Conservation (phyloP, 2,113 vertebrate genomes). For the Chrysemys picta region DNA sequence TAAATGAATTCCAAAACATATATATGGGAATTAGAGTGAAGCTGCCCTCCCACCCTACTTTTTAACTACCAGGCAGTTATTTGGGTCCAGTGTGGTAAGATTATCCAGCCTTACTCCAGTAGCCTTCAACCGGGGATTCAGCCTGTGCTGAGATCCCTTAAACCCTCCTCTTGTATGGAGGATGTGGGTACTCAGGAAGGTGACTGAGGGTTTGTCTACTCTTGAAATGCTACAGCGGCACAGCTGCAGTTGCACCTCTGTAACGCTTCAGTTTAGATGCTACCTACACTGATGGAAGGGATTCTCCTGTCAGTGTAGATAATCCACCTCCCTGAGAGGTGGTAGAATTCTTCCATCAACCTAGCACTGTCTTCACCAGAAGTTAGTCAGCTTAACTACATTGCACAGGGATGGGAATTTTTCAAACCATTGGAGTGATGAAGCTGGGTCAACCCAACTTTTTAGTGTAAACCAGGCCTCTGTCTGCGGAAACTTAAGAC, state of each 20-base stretch:
- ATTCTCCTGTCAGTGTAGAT: too few species aligned
- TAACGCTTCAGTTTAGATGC: background rate
- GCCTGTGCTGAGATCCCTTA: background rate
- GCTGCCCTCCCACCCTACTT: background rate
- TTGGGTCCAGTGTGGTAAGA: background rate
- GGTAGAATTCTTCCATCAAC: background rate
- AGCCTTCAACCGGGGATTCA: background rate
- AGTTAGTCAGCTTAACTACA: too few species aligned
- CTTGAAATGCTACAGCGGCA: background rate
- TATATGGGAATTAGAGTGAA: background rate
- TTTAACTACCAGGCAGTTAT: background rate
- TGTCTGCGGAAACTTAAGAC: too few species aligned
- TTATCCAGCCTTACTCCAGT: background rate
- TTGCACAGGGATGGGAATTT: too few species aligned
- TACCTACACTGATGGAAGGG: too few species aligned
- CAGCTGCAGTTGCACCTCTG: background rate
- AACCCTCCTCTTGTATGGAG: background rate
- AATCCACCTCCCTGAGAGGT: too few species aligned
- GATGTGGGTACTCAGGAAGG: background rate
- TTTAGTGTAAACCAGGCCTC: too few species aligned
- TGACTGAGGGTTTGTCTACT: background rate
- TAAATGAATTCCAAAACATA: background rate
- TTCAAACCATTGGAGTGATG: too few species aligned
- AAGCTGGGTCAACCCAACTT: too few species aligned
- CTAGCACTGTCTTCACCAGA: too few species aligned